Conservation (phyloP, 2,888 invertebrate species). For the Drosophila suboccidentalis region DNA sequence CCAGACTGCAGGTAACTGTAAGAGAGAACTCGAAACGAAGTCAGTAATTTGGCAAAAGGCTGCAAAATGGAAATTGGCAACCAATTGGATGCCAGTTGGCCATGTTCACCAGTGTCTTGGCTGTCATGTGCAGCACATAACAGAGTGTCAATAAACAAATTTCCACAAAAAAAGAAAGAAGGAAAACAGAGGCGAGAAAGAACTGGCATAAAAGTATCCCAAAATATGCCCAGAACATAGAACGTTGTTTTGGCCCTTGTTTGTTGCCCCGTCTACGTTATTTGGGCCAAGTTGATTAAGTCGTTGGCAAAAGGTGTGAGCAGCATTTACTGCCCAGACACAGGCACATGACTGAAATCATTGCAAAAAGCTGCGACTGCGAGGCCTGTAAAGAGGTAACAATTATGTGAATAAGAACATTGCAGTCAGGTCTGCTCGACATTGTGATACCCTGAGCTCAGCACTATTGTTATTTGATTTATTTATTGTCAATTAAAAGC, state of each 20-base stretch:
- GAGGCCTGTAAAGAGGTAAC: conserved; percentile 1
- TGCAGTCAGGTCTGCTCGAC: neutral
- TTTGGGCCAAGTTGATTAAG: conserved; percentile 60
- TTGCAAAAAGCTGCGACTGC: neutral
- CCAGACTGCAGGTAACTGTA: neutral
- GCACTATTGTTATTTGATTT: neutral
- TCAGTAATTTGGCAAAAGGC: conserved; percentile 59
- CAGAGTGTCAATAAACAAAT: conserved; percentile 79
- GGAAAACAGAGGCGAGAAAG: conserved; percentile 6
- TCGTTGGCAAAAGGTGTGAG: conserved; percentile 52
- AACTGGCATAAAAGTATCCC: conserved; percentile 21
- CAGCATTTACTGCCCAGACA: neutral
- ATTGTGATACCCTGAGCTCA: neutral
- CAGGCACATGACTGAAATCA: too few species aligned
- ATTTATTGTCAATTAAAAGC: neutral
- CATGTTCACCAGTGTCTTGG: conserved; percentile 40
- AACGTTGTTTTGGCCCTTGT: conserved; percentile 25
- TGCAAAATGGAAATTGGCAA: conserved; percentile 41
- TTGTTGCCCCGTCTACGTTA: conserved; percentile 42
- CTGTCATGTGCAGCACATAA: conserved; percentile 74
- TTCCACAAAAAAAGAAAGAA: conserved; percentile 26
- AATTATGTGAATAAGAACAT: neutral
- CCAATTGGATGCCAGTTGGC: conserved; percentile 25
- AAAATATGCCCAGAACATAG: conserved; percentile 27
- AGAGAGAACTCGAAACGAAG: conserved; percentile 20